phyloP scores from a whole-genome alignment of 2,113 vertebrate genomes.

The Trogon melanurus region DNA sequence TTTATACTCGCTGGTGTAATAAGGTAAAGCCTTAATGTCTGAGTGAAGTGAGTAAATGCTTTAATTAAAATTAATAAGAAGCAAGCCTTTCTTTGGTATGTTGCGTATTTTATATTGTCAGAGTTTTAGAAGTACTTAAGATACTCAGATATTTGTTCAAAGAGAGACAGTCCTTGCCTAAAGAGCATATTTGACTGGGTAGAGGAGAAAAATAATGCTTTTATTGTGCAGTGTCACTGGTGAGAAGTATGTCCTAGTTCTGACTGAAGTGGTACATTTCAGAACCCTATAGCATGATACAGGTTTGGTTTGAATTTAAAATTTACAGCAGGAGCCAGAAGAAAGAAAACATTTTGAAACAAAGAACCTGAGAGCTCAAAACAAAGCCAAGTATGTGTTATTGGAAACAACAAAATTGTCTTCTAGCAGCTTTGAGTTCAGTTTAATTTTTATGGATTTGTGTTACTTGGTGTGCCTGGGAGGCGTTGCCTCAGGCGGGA shows the following conservation, averaged over 20 bases:
- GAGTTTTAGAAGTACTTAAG: background rate
- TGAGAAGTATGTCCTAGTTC: background rate
- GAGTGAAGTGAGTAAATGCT: background rate
- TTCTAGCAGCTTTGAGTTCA: background rate
- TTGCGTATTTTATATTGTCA: background rate
- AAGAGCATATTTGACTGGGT: background rate
- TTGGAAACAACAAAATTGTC: background rate
- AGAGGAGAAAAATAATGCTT: background rate
- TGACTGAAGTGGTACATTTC: background rate
- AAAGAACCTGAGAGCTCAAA: background rate
- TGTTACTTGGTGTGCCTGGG: no score
- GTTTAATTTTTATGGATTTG: fast-evolving
- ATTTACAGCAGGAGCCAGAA: background rate
- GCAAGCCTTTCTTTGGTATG: background rate
- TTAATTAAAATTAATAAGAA: conserved; percentile 18
- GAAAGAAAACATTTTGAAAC: background rate
- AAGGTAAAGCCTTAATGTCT: background rate
- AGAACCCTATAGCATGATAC: background rate
- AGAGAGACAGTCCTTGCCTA: background rate
- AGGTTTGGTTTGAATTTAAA: background rate
- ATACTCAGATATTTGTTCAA: background rate
- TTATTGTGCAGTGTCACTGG: background rate
- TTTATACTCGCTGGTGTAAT: background rate
- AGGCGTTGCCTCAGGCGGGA: background rate
- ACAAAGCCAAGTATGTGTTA: background rate